These are phyloP conservation scores for Spinus pinus DNA, from an alignment of 2,797 vertebrate genomes.

Conservation along the genomic window DNA sequence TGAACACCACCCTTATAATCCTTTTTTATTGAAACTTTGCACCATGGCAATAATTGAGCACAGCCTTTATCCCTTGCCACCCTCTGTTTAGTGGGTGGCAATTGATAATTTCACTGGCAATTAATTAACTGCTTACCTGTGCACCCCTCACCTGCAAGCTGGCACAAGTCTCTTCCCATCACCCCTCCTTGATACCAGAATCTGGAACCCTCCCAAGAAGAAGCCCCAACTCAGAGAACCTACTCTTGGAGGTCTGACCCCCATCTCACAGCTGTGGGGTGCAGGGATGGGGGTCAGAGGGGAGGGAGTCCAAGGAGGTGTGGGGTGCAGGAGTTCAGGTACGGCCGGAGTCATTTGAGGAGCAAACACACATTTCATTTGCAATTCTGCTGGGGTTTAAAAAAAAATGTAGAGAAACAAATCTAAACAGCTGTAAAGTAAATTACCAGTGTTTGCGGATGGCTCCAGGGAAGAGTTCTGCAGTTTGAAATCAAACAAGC, in stretches of 20 bases:
- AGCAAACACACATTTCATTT: conserved; percentile 29
- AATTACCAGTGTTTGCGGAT: conserved; percentile 59
- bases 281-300: neutral
- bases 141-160: neutral
- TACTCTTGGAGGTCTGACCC: neutral
- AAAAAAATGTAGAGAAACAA: conserved; percentile 36
- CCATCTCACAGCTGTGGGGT: neutral
- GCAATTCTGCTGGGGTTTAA: conserved; percentile 21
- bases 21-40: neutral
- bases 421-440: conserved; percentile 66
- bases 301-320: neutral
- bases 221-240: neutral
- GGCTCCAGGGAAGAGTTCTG: conserved; percentile 59
- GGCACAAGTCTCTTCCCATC: neutral
- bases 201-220: rapidly evolving
- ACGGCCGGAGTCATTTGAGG: neutral
- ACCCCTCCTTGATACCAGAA: neutral
- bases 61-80: neutral
- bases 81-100: neutral
- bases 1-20: neutral
- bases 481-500: conserved; percentile 54
- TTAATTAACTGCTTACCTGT: neutral
- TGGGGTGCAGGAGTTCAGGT: neutral
- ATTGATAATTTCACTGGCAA: neutral
- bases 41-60: neutral